Base-by-base conservation (phyloP, 2,113 vertebrate genomes). In the Casuarius casuarius region DNA sequence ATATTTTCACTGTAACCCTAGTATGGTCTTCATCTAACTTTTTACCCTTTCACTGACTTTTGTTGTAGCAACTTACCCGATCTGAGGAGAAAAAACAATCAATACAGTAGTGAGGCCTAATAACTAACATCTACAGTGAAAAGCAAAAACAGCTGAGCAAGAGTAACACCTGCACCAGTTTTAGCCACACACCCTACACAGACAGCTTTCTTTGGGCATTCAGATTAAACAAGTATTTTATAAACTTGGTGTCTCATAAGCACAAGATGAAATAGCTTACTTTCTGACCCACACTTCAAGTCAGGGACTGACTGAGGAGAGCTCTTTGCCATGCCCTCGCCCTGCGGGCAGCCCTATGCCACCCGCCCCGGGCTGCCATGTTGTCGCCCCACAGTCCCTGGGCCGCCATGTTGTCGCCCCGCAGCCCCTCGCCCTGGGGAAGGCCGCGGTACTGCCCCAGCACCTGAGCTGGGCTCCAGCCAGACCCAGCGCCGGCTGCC, bases 251-350 rank as follows among this genome's bases (percentile, higher is more conserved):
- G 4, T 18, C 31, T 16, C 21, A 6, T 2, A 16, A 13, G 10
- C 0, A 20, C 10, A 17, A 3, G 8, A 12, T 22, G 33, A 12
- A 29, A 5, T 4, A 2, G 2, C 40, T 35, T 21, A 18, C 75
- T 80, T 67, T 51, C 35, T 3, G 3, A 4, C 3, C 8, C 21
- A 29, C 23, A 51, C 6, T 38, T 33, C 46, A 7, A 7, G 3
- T 0, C 35, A 13, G 13, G 5, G 6, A 4, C 10, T 0, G 4
- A 2, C 6, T 4, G 5, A 44, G 31, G 35, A 46, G 18, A 4
- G 17, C 31, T 67, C 17, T 15, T 28, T 33, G 0, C 33, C 29
- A 4, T 5, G 25, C 8, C 48, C 19, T 28, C 58, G 18, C 18
- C 46, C 29, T 33, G 31, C 33, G 29, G 6, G 29, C 9, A 18